Conservation (phyloP, 2,888 invertebrate species). For the Abscondita cerata region DNA sequence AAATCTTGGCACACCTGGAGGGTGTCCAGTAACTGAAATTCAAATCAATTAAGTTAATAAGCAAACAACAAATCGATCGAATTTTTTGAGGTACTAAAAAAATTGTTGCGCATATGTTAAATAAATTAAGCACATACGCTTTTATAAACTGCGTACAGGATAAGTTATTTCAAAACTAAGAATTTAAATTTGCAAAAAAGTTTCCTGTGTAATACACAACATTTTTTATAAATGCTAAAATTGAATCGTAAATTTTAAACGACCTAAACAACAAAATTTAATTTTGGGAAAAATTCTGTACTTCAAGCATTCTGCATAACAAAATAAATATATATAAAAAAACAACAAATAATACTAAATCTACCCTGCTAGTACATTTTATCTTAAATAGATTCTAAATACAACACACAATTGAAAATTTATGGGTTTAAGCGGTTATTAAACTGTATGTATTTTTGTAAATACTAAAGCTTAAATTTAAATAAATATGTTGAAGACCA, state of each 20-base stretch:
- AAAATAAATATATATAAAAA: constrained; percentile 14
- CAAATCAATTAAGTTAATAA: constrained; percentile 29
- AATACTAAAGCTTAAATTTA: constrained; percentile 21
- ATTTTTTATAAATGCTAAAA: constrained; percentile 22
- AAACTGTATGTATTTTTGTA: constrained; percentile 23
- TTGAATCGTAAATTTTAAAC: constrained; percentile 17
- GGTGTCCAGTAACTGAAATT: constrained; percentile 97
- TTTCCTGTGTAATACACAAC: neutral
- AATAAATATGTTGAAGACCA: constrained; percentile 53
- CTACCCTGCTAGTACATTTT: constrained; percentile 30
- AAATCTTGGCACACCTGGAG: constrained; percentile 99
- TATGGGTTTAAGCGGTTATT: neutral
- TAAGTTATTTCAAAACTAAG: neutral
- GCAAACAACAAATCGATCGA: neutral
- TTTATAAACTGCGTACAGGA: neutral
- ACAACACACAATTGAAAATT: constrained; percentile 3
- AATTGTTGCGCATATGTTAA: constrained; percentile 2
- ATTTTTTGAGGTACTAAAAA: neutral
- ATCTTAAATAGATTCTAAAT: constrained; percentile 19
- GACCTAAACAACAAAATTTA: neutral
- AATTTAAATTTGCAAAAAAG: constrained; percentile 2
- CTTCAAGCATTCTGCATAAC: constrained; percentile 36
- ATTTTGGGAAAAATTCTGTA: constrained; percentile 14
- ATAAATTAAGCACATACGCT: neutral
- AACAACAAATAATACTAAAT: constrained; percentile 12